Evolutionary conservation across 2,797 vertebrate genomes (phyloP).

Genomic region (Stomatorhinus walkeri): DNA sequence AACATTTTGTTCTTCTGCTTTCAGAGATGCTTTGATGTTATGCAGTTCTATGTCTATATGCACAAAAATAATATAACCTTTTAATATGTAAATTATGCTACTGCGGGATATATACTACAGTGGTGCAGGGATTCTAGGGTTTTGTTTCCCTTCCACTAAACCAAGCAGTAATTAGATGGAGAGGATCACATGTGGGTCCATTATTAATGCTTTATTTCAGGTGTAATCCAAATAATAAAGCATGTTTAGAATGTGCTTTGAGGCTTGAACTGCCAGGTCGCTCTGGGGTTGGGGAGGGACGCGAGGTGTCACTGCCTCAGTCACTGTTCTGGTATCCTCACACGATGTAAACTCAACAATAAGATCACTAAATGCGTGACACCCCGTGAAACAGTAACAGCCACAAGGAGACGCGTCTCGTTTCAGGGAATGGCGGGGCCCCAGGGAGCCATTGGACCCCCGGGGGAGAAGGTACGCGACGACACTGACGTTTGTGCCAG

Average conservation of each 20-base stretch:
- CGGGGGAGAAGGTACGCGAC: slow-evolving; percentile 76
- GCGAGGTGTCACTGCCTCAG: neutral
- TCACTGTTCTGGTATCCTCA: neutral
- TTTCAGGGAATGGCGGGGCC: slow-evolving; percentile 76
- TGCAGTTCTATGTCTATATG: neutral
- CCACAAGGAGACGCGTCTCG: neutral
- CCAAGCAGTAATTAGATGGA: neutral
- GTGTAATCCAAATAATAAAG: neutral
- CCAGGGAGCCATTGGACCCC: slow-evolving; percentile 73
- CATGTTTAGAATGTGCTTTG: neutral
- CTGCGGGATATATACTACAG: neutral
- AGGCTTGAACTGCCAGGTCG: neutral
- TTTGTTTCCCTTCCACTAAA: neutral
- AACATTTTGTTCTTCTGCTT: neutral
- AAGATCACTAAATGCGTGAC: neutral
- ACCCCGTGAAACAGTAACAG: neutral
- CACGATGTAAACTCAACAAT: neutral
- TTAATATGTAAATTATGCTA: neutral
- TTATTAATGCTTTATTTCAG: neutral
- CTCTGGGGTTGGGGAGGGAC: neutral
- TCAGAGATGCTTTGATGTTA: neutral
- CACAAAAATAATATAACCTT: neutral
- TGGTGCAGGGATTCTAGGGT: neutral
- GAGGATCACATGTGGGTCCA: neutral
- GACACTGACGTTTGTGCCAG: neutral